phyloP scores from a whole-genome alignment of 2,888 invertebrate genomes.

The Plutella xylostella region DNA sequence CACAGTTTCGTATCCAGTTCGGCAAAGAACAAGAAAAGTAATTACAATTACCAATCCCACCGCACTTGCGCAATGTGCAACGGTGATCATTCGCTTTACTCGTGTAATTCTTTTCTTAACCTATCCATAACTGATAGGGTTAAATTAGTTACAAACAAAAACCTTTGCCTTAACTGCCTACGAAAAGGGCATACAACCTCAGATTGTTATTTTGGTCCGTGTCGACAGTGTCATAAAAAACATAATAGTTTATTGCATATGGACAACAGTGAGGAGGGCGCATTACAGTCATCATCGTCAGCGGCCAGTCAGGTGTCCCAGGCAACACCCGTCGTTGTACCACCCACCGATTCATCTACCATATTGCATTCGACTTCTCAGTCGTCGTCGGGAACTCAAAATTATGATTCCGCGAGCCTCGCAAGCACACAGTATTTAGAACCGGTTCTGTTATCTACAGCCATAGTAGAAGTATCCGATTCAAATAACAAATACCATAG shows the following conservation, averaged over 20 bases:
- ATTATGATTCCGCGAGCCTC: background rate
- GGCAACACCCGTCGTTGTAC: no score
- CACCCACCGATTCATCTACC: background rate
- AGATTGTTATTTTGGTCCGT: background rate
- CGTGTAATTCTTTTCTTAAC: background rate
- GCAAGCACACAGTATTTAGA: background rate
- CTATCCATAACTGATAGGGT: background rate
- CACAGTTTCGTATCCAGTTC: background rate
- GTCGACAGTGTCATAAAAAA: background rate
- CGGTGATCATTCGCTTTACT: background rate
- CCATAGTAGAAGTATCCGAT: background rate
- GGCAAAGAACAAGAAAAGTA: background rate
- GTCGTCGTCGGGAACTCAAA: background rate
- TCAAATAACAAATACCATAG: background rate
- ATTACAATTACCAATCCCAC: background rate
- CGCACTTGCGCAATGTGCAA: background rate
- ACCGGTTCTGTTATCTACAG: background rate
- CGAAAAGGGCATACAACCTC: background rate
- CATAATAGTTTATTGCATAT: background rate
- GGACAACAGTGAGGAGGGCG: background rate
- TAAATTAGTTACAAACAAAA: background rate
- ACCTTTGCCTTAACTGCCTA: background rate
- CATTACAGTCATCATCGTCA: background rate
- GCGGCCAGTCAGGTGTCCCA: background rate
- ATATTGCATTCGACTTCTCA: background rate